Evolutionary conservation across 2,797 vertebrate species (phyloP).

Genomic region (Pogoniulus pusillus): DNA sequence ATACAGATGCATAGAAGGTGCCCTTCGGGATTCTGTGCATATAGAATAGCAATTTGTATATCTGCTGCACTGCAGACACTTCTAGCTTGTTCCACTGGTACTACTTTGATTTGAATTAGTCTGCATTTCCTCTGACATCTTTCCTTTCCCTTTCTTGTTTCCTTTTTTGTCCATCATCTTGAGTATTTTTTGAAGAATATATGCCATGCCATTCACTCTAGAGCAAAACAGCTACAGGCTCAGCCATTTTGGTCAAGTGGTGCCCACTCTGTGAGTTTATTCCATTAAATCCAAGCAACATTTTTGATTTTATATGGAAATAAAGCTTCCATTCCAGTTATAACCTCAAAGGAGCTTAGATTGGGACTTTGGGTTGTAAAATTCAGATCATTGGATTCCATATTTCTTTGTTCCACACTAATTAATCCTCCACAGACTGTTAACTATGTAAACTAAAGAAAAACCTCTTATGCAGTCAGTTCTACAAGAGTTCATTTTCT

Average conservation of each 20-base stretch:
- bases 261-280: not conserved
- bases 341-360: not conserved
- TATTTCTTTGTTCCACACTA: not conserved
- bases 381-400: not conserved
- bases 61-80: not conserved
- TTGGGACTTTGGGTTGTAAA: not conserved
- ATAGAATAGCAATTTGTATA: not conserved
- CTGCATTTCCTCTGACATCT: not conserved
- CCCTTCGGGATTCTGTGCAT: not conserved
- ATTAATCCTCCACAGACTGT: not conserved
- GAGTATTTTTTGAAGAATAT: not conserved
- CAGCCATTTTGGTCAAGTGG: not conserved
- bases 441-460: not conserved
- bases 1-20: not conserved
- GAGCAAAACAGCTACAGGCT: not conserved
- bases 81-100: not conserved
- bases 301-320: not conserved
- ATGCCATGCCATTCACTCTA: not conserved
- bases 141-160: not conserved
- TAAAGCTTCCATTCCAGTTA: not conserved
- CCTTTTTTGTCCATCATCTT: not conserved
- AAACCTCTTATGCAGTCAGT: not conserved
- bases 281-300: not conserved
- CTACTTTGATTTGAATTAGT: not conserved
- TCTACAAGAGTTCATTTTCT: not conserved